Conservation (phyloP, 2,113 vertebrate genomes). For the Psammodynastes pulverulentus region DNA sequence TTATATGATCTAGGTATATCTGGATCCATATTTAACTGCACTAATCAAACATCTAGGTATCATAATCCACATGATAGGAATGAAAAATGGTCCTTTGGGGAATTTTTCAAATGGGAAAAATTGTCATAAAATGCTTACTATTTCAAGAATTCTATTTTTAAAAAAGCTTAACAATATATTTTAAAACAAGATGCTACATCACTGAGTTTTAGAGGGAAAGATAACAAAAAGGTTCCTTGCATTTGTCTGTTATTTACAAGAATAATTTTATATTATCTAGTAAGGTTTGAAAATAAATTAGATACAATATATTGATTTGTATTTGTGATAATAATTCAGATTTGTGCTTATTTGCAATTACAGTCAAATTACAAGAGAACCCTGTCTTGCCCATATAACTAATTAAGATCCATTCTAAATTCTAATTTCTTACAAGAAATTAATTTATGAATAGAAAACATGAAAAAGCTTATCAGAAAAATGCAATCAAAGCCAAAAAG, state of each 20-base stretch:
- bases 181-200: neutral
- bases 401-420: neutral
- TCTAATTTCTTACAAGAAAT: neutral
- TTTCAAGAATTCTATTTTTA: neutral
- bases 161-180: neutral
- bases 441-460: neutral
- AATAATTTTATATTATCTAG: neutral
- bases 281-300: neutral
- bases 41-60: neutral
- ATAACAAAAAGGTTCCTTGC: neutral
- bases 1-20: neutral
- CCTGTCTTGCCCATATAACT: neutral
- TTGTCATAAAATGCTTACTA: neutral
- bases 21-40: neutral
- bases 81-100: neutral
- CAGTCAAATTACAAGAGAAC: neutral
- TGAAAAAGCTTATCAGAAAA: neutral
- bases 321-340: neutral
- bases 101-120: neutral
- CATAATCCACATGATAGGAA: neutral
- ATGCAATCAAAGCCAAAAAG: neutral
- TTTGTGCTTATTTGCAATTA: neutral
- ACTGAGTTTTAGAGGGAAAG: neutral
- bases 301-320: neutral
- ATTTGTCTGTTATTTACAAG: neutral